Evolutionary conservation across 2,113 vertebrate genomes (phyloP).

Genomic region (Myodes glareolus): DNA sequence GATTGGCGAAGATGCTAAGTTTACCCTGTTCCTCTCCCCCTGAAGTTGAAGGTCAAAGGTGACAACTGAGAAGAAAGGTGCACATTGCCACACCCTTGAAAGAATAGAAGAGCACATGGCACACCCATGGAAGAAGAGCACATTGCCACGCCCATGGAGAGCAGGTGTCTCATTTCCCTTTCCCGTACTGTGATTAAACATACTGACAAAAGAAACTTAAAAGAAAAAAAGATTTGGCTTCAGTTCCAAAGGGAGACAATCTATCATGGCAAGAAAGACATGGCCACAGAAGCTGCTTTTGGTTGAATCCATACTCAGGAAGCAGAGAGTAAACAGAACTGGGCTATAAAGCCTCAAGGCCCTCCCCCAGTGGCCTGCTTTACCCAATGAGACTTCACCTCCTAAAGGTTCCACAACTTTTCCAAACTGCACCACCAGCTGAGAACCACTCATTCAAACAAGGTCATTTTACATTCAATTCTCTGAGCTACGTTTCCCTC

Average conservation of each 20-base stretch:
- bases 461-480: neutral
- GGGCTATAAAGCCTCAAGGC: neutral
- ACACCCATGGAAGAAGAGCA: neutral
- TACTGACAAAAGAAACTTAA: neutral
- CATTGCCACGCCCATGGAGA: neutral
- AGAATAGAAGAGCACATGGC: too few relatives aligned
- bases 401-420: neutral
- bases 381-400: neutral
- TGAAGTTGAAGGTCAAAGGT: neutral
- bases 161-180: neutral
- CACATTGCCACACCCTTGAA: too few relatives aligned
- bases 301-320: neutral
- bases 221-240: neutral
- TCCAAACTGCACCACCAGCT: neutral
- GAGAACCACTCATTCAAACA: neutral
- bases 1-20: neutral
- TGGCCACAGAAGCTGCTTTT: neutral
- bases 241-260: neutral
- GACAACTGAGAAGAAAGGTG: neutral
- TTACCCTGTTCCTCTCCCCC: neutral
- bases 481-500: neutral
- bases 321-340: neutral
- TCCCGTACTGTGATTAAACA: neutral
- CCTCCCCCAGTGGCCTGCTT: neutral
- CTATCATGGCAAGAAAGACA: neutral